phyloP scores from a whole-genome alignment of 2,797 vertebrate species.

The Lagocephalus sceleratus region DNA sequence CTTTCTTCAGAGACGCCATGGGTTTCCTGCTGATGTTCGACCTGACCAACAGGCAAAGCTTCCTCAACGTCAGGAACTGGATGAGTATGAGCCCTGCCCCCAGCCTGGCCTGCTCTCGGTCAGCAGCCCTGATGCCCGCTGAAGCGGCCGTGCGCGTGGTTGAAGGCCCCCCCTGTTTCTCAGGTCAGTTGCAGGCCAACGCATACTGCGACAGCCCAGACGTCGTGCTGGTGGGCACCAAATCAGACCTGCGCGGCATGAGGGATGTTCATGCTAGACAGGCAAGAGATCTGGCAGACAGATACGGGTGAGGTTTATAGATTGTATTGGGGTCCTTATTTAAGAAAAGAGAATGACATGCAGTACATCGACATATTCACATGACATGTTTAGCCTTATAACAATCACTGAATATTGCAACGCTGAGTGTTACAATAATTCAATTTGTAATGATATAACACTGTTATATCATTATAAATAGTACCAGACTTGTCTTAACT shows the following conservation, averaged over 20 bases:
- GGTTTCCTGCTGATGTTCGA: slow-evolving; percentile 96
- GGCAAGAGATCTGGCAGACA: slow-evolving; percentile 88
- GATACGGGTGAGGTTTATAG: slow-evolving; percentile 81
- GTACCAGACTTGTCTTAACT: too few species aligned
- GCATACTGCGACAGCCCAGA: slow-evolving; percentile 95
- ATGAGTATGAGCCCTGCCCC: slow-evolving; percentile 84
- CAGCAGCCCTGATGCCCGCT: slow-evolving; percentile 14
- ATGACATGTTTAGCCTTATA: too few species aligned
- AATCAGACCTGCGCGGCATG: slow-evolving; percentile 84
- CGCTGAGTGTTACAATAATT: too few species aligned
- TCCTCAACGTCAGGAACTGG: slow-evolving; percentile 95
- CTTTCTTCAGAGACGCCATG: slow-evolving; percentile 98
- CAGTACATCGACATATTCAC: too few species aligned
- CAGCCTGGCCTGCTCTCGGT: slow-evolving; percentile 9
- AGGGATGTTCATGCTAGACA: slow-evolving; percentile 86
- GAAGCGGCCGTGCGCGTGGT: not conserved
- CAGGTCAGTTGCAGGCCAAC: slow-evolving; percentile 95
- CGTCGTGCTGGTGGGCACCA: slow-evolving; percentile 92
- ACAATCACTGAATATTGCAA: too few species aligned
- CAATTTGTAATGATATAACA: too few species aligned
- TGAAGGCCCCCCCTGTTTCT: slow-evolving; percentile 29
- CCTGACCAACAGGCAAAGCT: slow-evolving; percentile 93
- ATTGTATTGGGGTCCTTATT: too few species aligned
- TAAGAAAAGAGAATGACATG: too few species aligned
- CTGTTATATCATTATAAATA: too few species aligned